A percentile compares a stretch with the other conserved stretches of the same genome.
phyloP scores from a whole-genome alignment of 2,113 vertebrate species.

The Tragulus kanchil region DNA sequence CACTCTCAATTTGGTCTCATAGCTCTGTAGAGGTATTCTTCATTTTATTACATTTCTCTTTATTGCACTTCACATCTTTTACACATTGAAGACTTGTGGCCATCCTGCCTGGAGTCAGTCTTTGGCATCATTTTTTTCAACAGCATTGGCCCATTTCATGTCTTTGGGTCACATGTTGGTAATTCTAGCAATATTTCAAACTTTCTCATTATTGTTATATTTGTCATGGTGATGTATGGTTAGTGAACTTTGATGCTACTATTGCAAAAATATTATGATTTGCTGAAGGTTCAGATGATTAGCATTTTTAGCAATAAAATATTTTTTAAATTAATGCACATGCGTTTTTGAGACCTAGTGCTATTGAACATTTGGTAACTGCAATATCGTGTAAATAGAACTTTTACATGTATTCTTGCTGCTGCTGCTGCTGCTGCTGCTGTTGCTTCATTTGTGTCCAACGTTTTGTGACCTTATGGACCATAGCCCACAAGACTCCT shows the following conservation, averaged over 20 bases:
- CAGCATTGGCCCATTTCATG: background rate
- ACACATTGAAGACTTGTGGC: background rate
- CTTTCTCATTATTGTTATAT: background rate
- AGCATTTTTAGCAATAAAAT: background rate
- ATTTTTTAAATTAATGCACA: background rate
- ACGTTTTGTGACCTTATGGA: no score
- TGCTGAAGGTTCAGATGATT: background rate
- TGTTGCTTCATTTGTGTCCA: no score
- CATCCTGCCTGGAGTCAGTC: background rate
- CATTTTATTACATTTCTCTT: background rate
- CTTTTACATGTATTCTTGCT: background rate
- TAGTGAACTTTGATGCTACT: background rate
- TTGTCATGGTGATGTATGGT: background rate
- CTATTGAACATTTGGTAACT: background rate
- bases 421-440: no score
- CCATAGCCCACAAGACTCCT: no score
- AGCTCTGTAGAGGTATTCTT: background rate
- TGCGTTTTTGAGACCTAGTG: background rate
- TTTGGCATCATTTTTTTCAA: background rate
- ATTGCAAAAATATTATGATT: background rate
- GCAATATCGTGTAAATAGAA: background rate
- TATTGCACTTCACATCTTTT: background rate
- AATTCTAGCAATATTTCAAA: background rate
- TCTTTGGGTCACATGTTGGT: background rate
- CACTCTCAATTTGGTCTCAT: background rate